These are phyloP conservation scores for Smutsia temminckii DNA, from an alignment of 2,797 vertebrate species.

Conservation along the genomic window DNA sequence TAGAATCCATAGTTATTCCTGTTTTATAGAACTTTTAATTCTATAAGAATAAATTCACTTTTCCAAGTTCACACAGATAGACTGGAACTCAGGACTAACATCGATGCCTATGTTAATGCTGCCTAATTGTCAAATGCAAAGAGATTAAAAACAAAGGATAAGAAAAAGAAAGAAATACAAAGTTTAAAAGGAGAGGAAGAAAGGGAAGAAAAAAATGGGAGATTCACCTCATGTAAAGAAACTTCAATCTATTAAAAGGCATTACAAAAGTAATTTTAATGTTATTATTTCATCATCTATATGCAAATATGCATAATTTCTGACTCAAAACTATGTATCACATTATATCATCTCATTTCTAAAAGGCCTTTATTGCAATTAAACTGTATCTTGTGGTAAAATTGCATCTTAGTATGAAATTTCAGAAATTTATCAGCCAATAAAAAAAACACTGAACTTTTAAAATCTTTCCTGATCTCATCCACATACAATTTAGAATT, in stretches of 20 bases:
- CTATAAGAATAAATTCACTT: not conserved
- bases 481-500: not conserved
- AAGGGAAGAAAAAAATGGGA: not conserved
- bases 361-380: not conserved
- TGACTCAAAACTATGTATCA: not conserved
- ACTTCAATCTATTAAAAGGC: not conserved
- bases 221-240: not conserved
- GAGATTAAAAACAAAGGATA: not conserved
- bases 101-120: not conserved
- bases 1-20: not conserved
- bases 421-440: not conserved
- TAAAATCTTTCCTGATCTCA: not conserved
- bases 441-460: not conserved
- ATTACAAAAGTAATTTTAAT: not conserved
- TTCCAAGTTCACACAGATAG: not conserved
- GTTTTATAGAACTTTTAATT: not conserved
- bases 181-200: not conserved
- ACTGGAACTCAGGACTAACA: not conserved
- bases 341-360: not conserved
- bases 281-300: not conserved
- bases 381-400: not conserved
- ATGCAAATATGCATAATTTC: not conserved
- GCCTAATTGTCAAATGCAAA: not conserved
- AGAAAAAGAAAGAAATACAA: not conserved
- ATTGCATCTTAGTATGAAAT: not conserved